phyloP scores from a whole-genome alignment of 2,888 invertebrate species.

The Arge pagana region DNA sequence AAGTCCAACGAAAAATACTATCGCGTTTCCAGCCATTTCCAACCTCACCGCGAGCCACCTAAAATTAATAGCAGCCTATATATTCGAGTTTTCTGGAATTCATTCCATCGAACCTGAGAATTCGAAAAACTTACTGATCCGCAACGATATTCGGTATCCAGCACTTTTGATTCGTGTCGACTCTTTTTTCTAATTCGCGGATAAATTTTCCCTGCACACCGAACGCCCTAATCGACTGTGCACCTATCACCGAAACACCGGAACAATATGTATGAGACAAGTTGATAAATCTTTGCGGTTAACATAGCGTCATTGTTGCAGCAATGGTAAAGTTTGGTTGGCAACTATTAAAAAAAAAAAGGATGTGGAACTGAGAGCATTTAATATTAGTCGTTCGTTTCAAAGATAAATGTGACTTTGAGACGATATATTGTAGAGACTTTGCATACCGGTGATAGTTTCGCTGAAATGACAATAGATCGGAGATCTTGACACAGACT shows the following conservation, averaged over 20 bases:
- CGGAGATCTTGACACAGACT: slow-evolving; percentile 92
- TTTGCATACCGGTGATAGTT: slow-evolving; percentile 74
- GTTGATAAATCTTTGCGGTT: too few relatives aligned
- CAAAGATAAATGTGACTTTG: too few relatives aligned
- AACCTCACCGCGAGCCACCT: slow-evolving; percentile 94
- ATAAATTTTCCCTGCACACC: slow-evolving; percentile 82
- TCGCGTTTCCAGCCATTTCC: slow-evolving; percentile 95
- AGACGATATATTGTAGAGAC: too few relatives aligned
- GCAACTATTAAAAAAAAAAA: too few relatives aligned
- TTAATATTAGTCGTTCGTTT: neutral
- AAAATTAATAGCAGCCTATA: slow-evolving; percentile 13
- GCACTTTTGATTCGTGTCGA: slow-evolving; percentile 91
- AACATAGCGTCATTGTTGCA: neutral
- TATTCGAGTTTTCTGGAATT: neutral
- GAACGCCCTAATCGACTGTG: slow-evolving; percentile 85
- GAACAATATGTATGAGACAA: too few relatives aligned
- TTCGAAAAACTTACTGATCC: slow-evolving; percentile 66
- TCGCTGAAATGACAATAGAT: slow-evolving; percentile 97
- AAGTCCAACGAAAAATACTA: slow-evolving; percentile 91
- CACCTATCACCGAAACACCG: slow-evolving; percentile 57
- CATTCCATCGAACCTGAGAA: neutral
- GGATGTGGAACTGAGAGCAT: neutral
- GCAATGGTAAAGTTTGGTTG: too few relatives aligned
- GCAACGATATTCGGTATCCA: slow-evolving; percentile 92
- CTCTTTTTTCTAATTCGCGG: slow-evolving; percentile 82